Evolutionary conservation across 2,888 invertebrate genomes (phyloP).

Genomic region (Dynastes grantii): DNA sequence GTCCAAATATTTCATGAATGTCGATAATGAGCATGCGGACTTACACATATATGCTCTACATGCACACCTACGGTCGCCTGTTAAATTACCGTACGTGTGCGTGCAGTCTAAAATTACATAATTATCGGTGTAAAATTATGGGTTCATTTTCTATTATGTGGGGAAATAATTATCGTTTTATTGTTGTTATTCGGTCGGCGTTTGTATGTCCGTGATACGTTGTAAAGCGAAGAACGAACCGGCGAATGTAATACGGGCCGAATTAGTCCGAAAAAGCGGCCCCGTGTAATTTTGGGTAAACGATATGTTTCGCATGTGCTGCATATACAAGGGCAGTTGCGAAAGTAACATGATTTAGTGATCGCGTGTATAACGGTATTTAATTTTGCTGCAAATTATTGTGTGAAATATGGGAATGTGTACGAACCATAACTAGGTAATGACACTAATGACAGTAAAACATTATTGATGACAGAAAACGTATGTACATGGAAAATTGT

Average conservation of each 20-base stretch:
- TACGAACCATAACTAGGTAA: too few relatives aligned
- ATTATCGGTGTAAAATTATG: constrained; percentile 50
- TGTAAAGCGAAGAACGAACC: not conserved
- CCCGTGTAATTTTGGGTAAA: constrained; percentile 1
- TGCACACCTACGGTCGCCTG: constrained; percentile 31
- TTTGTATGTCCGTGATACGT: not conserved
- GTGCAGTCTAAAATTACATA: constrained; percentile 49
- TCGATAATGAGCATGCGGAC: constrained; percentile 34
- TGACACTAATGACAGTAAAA: too few relatives aligned
- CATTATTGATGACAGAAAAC: too few relatives aligned
- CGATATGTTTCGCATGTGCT: constrained; percentile 2
- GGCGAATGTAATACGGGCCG: not conserved
- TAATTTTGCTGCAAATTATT: constrained; percentile 13
- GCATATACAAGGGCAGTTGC: not conserved
- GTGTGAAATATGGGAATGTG: not conserved
- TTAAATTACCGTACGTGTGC: constrained; percentile 47
- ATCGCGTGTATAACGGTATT: not conserved
- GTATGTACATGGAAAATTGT: too few relatives aligned
- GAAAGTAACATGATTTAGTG: constrained; percentile 10
- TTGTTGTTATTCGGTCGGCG: constrained; percentile 28
- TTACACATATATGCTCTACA: not conserved
- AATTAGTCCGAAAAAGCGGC: constrained; percentile 7
- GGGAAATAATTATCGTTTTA: constrained; percentile 48
- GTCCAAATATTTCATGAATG: constrained; percentile 47
- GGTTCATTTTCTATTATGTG: constrained; percentile 50